Percentiles rank a stretch among this genome's conserved stretches.
Evolutionary conservation across 2,113 vertebrate species (phyloP).

Genomic region (Cyphomyrus plagiostoma): DNA sequence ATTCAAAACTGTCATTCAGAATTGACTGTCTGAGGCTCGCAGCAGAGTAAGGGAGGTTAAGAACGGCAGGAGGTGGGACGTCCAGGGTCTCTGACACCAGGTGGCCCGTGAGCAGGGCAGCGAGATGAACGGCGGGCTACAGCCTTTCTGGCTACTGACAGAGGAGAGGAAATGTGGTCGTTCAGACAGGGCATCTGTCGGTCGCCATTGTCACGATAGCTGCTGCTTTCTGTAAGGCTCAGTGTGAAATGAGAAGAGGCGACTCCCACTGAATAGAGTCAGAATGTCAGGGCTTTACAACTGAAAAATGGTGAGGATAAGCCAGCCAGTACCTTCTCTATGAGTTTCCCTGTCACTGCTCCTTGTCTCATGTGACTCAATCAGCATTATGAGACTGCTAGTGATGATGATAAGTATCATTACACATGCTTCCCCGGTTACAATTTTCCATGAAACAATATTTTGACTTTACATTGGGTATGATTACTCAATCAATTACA

Average conservation of each 20-base stretch:
- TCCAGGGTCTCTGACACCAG: background rate
- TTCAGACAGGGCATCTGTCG: slow-evolving; percentile 25
- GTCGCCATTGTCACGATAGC: background rate
- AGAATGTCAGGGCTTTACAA: background rate
- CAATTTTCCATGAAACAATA: background rate
- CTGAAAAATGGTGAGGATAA: background rate
- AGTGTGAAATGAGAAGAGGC: background rate
- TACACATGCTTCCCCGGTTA: background rate
- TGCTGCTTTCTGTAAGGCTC: background rate
- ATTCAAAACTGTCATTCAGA: background rate
- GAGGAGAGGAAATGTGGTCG: slow-evolving; percentile 30
- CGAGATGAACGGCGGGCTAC: slow-evolving; percentile 11
- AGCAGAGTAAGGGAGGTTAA: background rate
- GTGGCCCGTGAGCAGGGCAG: background rate
- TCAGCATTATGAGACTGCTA: background rate
- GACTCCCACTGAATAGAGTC: background rate
- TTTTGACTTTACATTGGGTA: background rate
- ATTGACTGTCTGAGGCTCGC: background rate
- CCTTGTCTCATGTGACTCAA: background rate
- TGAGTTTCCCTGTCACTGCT: background rate
- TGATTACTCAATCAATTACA: background rate
- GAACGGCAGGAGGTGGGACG: background rate
- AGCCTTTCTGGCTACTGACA: slow-evolving; percentile 13
- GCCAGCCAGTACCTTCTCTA: background rate
- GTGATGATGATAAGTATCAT: background rate